These are phyloP conservation scores for rat (Rattus norvegicus) DNA, from an alignment of 2,113 vertebrate species.

Conservation along the genomic window GRCr8 NC_086033.1:62260501-62261000, in stretches of 20 bases:
- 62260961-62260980: not conserved
- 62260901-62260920: not conserved
- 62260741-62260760: not conserved
- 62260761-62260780: not conserved
- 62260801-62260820: not conserved
- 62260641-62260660: not conserved
- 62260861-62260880: not conserved
- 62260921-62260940: not conserved
- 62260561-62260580: not conserved
- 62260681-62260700: not conserved
- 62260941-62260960: not conserved
- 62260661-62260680: not conserved
- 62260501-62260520: not conserved
- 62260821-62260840: not conserved
- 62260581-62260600: not conserved
- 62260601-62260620: not conserved
- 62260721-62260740: not conserved
- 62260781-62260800: not conserved
- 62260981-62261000: slow-evolving; percentile 37
- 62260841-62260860: not conserved
- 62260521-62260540: not conserved
- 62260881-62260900: not conserved
- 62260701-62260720: not conserved
- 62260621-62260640: not conserved
- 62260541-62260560: not conserved